These are phyloP conservation scores for Homarus gammarus DNA, from an alignment of 2,888 invertebrate genomes.

Conservation along the genomic window DNA sequence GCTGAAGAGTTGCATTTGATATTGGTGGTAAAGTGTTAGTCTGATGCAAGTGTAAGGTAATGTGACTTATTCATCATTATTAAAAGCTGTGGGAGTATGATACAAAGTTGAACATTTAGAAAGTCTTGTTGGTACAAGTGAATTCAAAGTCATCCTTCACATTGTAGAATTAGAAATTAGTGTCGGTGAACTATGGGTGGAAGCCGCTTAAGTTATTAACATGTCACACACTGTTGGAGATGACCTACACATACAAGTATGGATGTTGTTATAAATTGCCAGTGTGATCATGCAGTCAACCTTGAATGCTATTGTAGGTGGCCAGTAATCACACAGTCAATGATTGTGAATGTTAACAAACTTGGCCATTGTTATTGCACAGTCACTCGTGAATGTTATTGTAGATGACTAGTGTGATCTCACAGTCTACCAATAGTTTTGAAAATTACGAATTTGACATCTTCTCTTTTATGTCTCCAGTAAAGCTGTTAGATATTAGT, in stretches of 20 bases:
- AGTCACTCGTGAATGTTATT: neutral
- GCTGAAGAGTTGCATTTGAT: no score
- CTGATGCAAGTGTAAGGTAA: no score
- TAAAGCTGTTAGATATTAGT: neutral
- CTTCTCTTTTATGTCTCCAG: neutral
- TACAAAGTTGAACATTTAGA: no score
- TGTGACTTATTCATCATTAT: no score
- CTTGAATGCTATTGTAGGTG: neutral
- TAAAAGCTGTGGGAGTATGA: no score
- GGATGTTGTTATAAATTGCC: neutral
- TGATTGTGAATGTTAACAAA: neutral
- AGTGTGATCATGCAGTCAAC: neutral
- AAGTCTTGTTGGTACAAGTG: no score
- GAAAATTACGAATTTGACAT: neutral
- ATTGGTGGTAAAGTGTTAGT: no score
- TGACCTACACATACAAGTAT: no score
- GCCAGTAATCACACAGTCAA: neutral
- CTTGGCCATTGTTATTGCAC: neutral
- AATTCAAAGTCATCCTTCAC: no score
- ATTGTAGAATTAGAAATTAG: neutral
- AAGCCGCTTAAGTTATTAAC: no score
- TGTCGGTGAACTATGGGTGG: neutral
- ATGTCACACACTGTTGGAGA: no score
- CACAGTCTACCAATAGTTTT: neutral
- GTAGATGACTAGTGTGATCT: neutral